A percentile compares a stretch with the other conserved stretches of the same genome.
Evolutionary conservation across 1,140 invertebrate genomes (phyloP).

Genomic region (Aradophagus sp.): DNA sequence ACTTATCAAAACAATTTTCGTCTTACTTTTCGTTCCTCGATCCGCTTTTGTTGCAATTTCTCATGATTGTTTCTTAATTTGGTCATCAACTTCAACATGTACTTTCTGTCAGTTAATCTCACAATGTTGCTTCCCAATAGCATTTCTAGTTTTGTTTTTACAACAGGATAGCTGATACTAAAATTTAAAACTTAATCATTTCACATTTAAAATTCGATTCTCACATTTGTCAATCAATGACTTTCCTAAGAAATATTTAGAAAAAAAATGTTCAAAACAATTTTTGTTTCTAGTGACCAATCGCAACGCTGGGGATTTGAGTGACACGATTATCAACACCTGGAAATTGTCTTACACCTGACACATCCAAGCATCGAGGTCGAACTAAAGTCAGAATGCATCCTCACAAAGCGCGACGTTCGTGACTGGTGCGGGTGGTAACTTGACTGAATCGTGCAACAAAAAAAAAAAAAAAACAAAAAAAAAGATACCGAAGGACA

Average conservation of each 20-base stretch:
- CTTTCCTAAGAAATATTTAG: too few relatives aligned
- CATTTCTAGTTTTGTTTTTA: constrained; percentile 77
- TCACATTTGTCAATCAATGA: too few relatives aligned
- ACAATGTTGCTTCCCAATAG: constrained; percentile 81
- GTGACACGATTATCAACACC: too few relatives aligned
- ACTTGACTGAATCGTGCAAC: constrained; percentile 43
- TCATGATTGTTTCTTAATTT: constrained; percentile 78
- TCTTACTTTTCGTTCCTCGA: constrained; percentile 78
- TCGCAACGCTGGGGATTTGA: too few relatives aligned
- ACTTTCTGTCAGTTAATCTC: constrained; percentile 78
- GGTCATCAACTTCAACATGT: constrained; percentile 79
- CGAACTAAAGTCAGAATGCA: constrained; percentile 48
- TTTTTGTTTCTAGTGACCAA: too few relatives aligned
- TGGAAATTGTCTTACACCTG: constrained; percentile 41
- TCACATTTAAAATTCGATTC: too few relatives aligned
- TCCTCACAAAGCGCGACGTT: constrained; percentile 57
- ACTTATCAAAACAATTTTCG: neutral
- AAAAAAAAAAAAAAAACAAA: constrained; percentile 42
- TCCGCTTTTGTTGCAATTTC: constrained; percentile 78
- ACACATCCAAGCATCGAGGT: constrained; percentile 53
- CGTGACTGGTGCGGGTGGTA: constrained; percentile 61
- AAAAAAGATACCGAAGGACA: constrained; percentile 46
- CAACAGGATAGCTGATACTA: constrained; percentile 69
- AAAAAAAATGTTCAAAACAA: too few relatives aligned
- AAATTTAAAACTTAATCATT: constrained; percentile 5